These are phyloP conservation scores for Sebastes umbrosus DNA, from an alignment of 2,797 vertebrate species.

Conservation along the genomic window DNA sequence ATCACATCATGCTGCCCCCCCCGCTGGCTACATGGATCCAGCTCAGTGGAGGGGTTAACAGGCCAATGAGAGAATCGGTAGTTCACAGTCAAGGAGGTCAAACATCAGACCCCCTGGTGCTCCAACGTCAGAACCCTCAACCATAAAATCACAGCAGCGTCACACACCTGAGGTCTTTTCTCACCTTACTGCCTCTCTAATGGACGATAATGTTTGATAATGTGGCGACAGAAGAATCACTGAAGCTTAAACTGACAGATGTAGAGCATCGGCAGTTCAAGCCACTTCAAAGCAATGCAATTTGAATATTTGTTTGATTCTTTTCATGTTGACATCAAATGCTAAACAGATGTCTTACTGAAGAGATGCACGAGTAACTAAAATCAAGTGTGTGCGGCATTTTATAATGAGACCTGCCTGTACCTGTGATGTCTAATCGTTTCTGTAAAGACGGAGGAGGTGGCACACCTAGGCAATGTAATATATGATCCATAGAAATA, in stretches of 20 bases:
- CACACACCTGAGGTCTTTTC: constrained; percentile 37
- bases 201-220: constrained; percentile 32
- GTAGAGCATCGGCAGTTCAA: not conserved
- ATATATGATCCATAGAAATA: too few relatives aligned
- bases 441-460: not conserved
- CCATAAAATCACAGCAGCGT: constrained; percentile 34
- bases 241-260: constrained; percentile 12
- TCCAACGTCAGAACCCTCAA: constrained; percentile 19
- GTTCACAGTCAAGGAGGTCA: constrained; percentile 38
- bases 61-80: constrained; percentile 6
- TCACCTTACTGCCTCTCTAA: constrained; percentile 37
- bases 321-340: not conserved
- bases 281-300: not conserved
- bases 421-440: not conserved
- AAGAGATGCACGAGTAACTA: not conserved
- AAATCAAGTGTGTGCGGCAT: not conserved
- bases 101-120: constrained; percentile 22
- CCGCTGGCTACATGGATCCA: constrained; percentile 29
- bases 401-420: not conserved
- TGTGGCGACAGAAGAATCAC: not conserved
- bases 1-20: constrained; percentile 23
- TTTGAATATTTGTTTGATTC: not conserved
- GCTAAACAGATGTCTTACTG: not conserved
- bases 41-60: constrained; percentile 47
- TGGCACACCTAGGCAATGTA: not conserved